Percentiles rank a stretch among this genome's conserved stretches.
Evolutionary conservation across 2,797 vertebrate genomes (phyloP).

Genomic region (Coregonus sp.): DNA sequence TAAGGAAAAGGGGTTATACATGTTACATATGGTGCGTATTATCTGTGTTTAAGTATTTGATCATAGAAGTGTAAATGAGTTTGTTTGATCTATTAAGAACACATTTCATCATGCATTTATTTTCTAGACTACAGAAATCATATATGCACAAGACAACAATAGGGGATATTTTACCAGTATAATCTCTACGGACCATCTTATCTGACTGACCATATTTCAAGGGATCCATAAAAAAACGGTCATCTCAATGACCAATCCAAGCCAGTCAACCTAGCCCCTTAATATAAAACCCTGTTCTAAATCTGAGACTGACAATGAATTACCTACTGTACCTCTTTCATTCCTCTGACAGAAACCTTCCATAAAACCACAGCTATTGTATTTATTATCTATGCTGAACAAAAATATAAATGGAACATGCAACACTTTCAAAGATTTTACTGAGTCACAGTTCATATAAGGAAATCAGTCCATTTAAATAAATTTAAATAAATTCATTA

Average conservation of each 20-base stretch:
- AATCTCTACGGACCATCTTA: constrained; percentile 28
- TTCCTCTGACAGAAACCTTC: constrained; percentile 41
- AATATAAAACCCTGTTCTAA: constrained; percentile 32
- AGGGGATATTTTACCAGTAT: constrained; percentile 33
- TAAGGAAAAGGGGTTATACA: not conserved
- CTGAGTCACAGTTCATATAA: no score
- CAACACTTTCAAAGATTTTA: no score
- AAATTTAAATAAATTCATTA: no score
- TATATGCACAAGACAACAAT: not conserved
- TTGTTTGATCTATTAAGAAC: not conserved
- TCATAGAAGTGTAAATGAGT: not conserved
- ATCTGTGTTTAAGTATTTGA: not conserved
- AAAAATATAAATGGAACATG: constrained; percentile 1
- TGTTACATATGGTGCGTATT: not conserved
- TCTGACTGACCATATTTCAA: constrained; percentile 49
- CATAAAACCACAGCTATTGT: constrained; percentile 50
- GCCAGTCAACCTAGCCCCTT: constrained; percentile 25
- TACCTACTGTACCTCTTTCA: constrained; percentile 45
- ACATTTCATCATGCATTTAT: not conserved
- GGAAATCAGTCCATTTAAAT: no score
- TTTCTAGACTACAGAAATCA: not conserved
- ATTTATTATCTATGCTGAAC: constrained; percentile 54
- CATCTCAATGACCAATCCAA: constrained; percentile 60
- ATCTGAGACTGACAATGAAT: constrained; percentile 50
- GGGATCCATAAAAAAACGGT: constrained; percentile 52